Percentiles rank a stretch among this genome's conserved stretches.
These are phyloP conservation scores for Ceyx erithaca DNA, from an alignment of 2,797 vertebrate genomes.

Conservation along the genomic window DNA sequence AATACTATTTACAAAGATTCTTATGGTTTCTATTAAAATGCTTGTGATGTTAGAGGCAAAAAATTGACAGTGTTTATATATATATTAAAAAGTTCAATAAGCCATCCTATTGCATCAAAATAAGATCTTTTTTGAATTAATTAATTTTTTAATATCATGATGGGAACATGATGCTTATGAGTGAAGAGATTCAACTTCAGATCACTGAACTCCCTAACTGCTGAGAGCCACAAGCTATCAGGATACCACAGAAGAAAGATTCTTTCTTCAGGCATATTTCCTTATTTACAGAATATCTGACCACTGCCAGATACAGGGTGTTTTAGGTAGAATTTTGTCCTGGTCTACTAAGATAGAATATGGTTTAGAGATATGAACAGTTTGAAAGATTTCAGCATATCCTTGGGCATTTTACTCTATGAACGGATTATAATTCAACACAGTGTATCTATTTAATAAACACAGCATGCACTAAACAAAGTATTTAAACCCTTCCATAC, in stretches of 20 bases:
- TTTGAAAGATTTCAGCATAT: neutral
- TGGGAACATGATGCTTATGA: neutral
- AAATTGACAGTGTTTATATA: neutral
- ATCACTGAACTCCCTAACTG: neutral
- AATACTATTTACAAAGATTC: neutral
- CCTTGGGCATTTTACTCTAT: neutral
- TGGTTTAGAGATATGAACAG: neutral
- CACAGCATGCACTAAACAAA: neutral
- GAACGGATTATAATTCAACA: neutral
- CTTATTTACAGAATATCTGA: neutral
- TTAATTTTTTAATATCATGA: neutral
- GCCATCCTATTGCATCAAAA: neutral
- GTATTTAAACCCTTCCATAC: constrained; percentile 30
- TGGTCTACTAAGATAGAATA: neutral
- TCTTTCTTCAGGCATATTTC: neutral
- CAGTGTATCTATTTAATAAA: constrained; percentile 14
- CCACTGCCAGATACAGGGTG: neutral
- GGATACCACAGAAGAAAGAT: neutral
- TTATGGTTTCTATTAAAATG: neutral
- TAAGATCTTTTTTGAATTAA: neutral
- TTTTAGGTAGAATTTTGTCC: neutral
- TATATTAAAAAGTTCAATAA: neutral
- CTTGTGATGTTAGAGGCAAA: neutral
- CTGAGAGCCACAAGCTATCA: neutral
- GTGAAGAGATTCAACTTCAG: neutral